Conservation (phyloP, 2,797 vertebrate species). For the Podarcis siculus region DNA sequence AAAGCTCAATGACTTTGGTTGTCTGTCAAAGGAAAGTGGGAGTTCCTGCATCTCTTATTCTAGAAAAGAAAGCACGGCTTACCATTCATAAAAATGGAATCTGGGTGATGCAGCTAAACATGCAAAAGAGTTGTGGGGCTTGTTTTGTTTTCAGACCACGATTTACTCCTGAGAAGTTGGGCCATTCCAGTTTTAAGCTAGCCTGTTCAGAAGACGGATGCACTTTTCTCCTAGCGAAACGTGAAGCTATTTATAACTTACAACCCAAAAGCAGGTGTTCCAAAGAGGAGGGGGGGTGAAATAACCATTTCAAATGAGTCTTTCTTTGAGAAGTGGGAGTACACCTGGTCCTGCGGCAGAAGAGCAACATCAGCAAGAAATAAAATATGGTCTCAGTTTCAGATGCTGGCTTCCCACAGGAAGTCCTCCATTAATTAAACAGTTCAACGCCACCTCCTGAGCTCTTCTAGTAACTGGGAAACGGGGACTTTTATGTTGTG, state of each 20-base stretch:
- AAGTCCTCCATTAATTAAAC: background rate
- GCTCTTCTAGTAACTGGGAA: background rate
- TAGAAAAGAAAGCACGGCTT: background rate
- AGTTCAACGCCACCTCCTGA: background rate
- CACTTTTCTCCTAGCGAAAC: background rate
- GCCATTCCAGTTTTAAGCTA: background rate
- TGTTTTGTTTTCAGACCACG: background rate
- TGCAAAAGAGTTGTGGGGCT: background rate
- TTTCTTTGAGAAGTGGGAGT: constrained; percentile 3
- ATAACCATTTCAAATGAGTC: background rate
- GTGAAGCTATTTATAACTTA: background rate
- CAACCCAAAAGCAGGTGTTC: background rate
- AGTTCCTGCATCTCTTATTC: no score
- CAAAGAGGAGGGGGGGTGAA: background rate
- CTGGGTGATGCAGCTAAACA: background rate
- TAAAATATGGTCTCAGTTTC: background rate
- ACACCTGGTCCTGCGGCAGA: background rate
- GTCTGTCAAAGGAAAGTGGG: no score
- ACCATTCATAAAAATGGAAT: background rate
- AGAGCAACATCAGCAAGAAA: constrained; percentile 7
- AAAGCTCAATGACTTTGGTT: no score
- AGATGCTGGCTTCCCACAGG: background rate
- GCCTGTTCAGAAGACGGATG: background rate
- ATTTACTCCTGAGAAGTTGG: background rate
- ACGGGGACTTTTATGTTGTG: background rate